Evolutionary conservation across 2,113 vertebrate species (phyloP), one percentile per base, ranked within the genome.

Genomic region (Neogobius melanostomus): DNA sequence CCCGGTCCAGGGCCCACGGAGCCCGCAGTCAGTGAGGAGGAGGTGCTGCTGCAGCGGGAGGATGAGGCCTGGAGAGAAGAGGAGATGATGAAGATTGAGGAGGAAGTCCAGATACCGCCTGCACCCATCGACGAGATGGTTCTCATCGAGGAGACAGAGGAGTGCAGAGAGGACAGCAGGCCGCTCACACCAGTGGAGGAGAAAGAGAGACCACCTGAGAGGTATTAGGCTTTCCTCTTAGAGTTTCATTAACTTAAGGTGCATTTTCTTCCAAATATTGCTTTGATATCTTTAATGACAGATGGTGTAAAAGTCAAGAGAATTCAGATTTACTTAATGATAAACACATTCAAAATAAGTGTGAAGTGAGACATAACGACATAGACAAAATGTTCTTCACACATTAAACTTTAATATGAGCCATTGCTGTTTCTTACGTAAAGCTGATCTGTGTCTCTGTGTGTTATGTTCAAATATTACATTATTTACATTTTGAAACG

Each of bases 101-200:
- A 69, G 7, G 83, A 88, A 45, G 68, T 67, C 36, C 65, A 15
- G 45, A 82, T 82, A 0, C 79, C 83, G 0, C 83, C 82, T 11
- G 53, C 43, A 42, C 78, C 76, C 12, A 47, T 57, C 42, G 87
- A 90, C 42, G 87, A 89, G 59, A 74, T 71, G 5, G 43, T 78
- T 50, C 53, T 71, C 6, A 16, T 56, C 42, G 91, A 92, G 70
- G 82, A 88, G 49, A 53, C 49, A 48, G 85, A 87, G 68, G 85
- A 85, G 59, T 16, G 53, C 1, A 72, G 75, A 59, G 74, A 82
- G 56, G 85, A 87, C 45, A 87, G 82, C 74, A 74, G 69, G 42
- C 76, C 81, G 0, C 21, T 61, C 4, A 87, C 89, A 0, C 85
- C 91, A 45, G 83, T 71, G 12, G 94, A 91, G 0, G 87, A 93